phyloP scores from a whole-genome alignment of 2,797 vertebrate genomes.

The Cheirogaleus major region DNA sequence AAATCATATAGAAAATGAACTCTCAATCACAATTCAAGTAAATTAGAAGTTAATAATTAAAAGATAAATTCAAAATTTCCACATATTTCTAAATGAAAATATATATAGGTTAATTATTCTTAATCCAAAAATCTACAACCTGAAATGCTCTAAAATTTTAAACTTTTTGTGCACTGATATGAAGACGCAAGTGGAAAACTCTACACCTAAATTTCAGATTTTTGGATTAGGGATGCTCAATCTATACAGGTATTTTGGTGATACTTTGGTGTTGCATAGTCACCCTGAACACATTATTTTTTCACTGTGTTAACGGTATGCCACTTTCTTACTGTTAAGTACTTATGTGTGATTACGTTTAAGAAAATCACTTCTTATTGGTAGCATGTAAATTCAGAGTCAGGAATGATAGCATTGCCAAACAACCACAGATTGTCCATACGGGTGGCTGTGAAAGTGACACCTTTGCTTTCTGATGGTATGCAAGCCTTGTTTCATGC shows the following conservation, averaged over 20 bases:
- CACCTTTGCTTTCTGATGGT: not conserved
- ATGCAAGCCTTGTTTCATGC: not conserved
- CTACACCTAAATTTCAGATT: not conserved
- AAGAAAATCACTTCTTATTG: not conserved
- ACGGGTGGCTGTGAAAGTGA: not conserved
- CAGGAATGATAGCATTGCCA: not conserved
- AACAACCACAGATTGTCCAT: not conserved
- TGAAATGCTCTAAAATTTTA: not conserved
- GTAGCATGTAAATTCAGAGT: not conserved
- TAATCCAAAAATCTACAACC: not conserved
- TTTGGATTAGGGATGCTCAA: not conserved
- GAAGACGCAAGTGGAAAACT: not conserved
- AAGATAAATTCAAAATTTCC: not conserved
- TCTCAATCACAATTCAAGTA: not conserved
- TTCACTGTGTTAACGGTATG: not conserved
- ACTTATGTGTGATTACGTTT: not conserved
- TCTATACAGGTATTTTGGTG: not conserved
- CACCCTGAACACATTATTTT: not conserved
- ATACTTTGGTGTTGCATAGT: not conserved
- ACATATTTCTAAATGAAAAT: not conserved
- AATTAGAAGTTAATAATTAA: not conserved
- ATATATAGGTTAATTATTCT: not conserved
- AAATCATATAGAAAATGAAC: not conserved
- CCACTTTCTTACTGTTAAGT: not conserved
- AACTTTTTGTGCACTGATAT: not conserved